These are phyloP conservation scores for Nyctibius bracteatus DNA, from an alignment of 2,113 vertebrate species.

Conservation along the genomic window DNA sequence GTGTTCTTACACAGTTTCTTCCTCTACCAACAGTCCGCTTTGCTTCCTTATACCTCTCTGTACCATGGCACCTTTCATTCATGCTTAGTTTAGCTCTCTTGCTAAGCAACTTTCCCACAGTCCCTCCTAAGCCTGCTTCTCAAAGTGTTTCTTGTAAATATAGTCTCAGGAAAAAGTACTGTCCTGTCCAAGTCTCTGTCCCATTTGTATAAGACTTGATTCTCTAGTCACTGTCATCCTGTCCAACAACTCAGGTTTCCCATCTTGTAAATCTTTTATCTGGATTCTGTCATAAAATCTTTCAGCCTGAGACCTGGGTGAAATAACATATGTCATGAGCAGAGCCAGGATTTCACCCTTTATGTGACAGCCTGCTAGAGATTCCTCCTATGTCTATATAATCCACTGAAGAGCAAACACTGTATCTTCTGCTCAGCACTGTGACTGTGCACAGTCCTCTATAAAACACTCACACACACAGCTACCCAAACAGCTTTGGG, in stretches of 20 bases:
- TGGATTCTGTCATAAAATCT: background rate
- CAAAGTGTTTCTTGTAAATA: background rate
- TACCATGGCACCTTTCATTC: background rate
- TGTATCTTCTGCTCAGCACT: background rate
- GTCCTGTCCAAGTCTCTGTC: background rate
- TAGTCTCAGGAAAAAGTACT: background rate
- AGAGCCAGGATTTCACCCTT: background rate
- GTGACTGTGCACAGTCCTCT: background rate
- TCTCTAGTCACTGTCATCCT: background rate
- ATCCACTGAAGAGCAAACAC: background rate
- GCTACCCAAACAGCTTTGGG: background rate
- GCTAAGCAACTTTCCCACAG: background rate
- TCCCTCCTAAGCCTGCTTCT: background rate
- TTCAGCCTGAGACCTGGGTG: background rate
- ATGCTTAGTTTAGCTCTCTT: background rate
- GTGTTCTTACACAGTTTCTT: background rate
- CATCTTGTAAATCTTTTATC: background rate
- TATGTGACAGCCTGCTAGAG: background rate
- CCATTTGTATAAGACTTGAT: rapidly evolving
- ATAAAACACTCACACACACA: background rate
- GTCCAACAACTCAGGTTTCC: background rate
- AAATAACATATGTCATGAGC: background rate
- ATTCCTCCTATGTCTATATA: background rate
- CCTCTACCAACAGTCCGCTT: background rate
- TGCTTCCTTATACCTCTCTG: background rate